phyloP scores from a whole-genome alignment of 2,113 vertebrate species.

The Heterotis niloticus region DNA sequence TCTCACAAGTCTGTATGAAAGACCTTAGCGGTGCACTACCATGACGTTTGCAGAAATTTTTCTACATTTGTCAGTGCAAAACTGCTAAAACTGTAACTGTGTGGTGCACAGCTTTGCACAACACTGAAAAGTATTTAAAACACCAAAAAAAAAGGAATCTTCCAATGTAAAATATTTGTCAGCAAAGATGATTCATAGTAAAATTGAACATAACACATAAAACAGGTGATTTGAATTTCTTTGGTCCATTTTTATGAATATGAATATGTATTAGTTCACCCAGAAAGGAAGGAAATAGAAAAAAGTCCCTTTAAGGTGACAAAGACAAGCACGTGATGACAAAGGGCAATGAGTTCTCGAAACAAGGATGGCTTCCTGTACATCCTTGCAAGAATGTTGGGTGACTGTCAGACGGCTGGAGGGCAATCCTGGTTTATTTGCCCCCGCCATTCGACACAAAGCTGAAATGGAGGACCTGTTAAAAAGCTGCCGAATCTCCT shows the following conservation, averaged over 20 bases:
- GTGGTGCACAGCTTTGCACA: neutral
- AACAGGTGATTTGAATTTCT: neutral
- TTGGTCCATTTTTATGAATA: too few relatives aligned
- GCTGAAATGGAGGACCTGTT: neutral
- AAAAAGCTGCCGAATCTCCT: neutral
- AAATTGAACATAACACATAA: neutral
- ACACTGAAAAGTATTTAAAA: neutral
- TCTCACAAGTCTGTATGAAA: neutral
- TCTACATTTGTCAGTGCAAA: neutral
- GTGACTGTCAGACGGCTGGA: too few relatives aligned
- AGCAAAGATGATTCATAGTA: neutral
- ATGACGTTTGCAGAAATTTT: neutral
- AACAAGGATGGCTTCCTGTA: too few relatives aligned
- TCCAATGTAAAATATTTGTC: neutral
- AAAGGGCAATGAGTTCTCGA: too few relatives aligned
- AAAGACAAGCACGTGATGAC: neutral
- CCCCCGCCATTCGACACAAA: too few relatives aligned
- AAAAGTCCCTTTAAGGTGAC: constrained; percentile 2
- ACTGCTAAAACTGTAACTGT: neutral
- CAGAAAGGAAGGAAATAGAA: neutral
- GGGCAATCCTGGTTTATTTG: too few relatives aligned
- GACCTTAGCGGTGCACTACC: constrained; percentile 1
- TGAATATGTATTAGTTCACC: neutral
- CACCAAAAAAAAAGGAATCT: neutral
- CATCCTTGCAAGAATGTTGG: too few relatives aligned